These are phyloP conservation scores for Acanthisitta chloris DNA, from an alignment of 2,113 vertebrate species.

Conservation along the genomic window DNA sequence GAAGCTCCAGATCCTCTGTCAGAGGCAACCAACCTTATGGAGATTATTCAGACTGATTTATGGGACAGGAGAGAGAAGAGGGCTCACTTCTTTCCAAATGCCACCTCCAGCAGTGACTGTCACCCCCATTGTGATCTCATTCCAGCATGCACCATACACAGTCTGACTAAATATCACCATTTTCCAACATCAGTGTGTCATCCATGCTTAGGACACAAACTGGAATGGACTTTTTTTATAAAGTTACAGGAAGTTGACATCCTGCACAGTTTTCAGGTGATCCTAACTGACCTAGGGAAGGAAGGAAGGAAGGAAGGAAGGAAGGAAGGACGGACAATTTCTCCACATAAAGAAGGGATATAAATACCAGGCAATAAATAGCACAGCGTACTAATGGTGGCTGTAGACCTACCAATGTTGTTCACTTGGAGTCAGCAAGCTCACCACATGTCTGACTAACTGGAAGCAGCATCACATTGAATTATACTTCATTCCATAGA, in stretches of 20 bases:
- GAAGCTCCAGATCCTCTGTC: not conserved
- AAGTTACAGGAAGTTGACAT: not conserved
- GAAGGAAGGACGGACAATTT: not conserved
- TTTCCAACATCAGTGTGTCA: not conserved
- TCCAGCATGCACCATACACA: not conserved
- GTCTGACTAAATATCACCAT: not conserved
- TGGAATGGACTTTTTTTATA: not conserved
- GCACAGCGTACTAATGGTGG: not conserved
- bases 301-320: not conserved
- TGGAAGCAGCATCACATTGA: not conserved
- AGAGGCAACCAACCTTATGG: not conserved
- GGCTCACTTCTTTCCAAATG: not conserved
- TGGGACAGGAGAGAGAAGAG: not conserved
- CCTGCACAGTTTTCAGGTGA: not conserved
- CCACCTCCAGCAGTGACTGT: not conserved
- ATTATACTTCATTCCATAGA: not conserved
- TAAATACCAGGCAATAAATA: not conserved
- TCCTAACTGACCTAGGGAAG: not conserved
- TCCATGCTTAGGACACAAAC: not conserved
- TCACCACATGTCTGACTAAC: not conserved
- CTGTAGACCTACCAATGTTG: not conserved
- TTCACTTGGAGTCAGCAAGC: not conserved
- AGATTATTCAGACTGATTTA: not conserved
- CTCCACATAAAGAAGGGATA: not conserved
- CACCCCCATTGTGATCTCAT: not conserved